Evolutionary conservation across 2,113 vertebrate genomes (phyloP).

Genomic region (Myotis davidii): DNA sequence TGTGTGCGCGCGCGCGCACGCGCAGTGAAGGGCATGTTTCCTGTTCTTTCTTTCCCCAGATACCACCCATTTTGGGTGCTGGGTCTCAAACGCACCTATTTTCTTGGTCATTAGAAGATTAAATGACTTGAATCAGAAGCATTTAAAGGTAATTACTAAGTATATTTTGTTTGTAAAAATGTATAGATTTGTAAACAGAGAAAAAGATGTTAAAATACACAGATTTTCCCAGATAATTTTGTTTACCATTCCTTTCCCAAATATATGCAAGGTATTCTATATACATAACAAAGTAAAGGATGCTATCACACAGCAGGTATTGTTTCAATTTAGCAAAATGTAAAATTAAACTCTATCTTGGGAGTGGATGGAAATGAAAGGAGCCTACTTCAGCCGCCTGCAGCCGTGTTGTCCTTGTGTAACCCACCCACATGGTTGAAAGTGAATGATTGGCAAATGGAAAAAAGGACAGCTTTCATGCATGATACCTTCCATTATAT

Average conservation of each 20-base stretch:
- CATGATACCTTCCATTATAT: neutral
- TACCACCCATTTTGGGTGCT: neutral
- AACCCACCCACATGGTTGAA: constrained; percentile 26
- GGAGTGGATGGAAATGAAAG: constrained; percentile 65
- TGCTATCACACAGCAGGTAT: constrained; percentile 81
- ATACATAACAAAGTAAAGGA: constrained; percentile 83
- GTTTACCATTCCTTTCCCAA: constrained; percentile 79
- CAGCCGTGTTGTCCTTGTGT: constrained; percentile 58
- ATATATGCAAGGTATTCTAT: constrained; percentile 81
- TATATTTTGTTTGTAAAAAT: constrained; percentile 82
- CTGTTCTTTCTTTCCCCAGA: neutral
- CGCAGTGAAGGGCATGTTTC: no score
- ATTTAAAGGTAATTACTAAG: constrained; percentile 54
- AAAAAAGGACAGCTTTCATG: constrained; percentile 19
- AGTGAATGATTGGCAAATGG: constrained; percentile 61
- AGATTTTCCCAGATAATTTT: constrained; percentile 82
- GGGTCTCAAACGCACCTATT: neutral
- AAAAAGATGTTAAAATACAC: constrained; percentile 81
- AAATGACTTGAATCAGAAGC: neutral
- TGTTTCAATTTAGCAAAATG: constrained; percentile 66
- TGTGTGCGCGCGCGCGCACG: no score
- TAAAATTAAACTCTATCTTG: constrained; percentile 68
- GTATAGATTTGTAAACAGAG: constrained; percentile 81
- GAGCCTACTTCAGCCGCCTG: constrained; percentile 64
- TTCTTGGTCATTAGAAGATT: neutral